phyloP scores from a whole-genome alignment of 2,113 vertebrate species.

The Chlamydotis undulata region DNA sequence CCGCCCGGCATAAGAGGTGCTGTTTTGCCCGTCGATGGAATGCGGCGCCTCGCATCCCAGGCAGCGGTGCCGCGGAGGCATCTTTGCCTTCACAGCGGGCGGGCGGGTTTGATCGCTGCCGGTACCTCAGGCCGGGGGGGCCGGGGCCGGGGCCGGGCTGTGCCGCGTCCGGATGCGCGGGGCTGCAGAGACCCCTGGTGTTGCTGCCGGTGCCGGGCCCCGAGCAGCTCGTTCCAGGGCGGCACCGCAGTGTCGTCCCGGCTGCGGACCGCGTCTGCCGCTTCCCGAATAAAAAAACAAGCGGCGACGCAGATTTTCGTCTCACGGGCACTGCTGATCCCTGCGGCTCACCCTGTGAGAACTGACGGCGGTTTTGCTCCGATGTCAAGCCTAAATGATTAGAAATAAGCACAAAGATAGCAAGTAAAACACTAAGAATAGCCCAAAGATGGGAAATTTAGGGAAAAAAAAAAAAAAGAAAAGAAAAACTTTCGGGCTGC shows the following conservation, averaged over 20 bases:
- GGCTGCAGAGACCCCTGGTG: conserved; percentile 29
- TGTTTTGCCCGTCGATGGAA: no score
- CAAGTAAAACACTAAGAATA: not conserved
- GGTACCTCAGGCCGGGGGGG: fast-evolving
- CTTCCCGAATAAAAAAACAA: no score
- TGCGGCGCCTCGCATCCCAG: fast-evolving
- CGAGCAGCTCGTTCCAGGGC: fast-evolving
- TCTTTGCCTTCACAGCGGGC: no score
- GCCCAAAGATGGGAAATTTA: no score
- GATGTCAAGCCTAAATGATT: not conserved
- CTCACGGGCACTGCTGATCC: no score
- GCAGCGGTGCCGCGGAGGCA: not conserved
- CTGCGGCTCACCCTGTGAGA: fast-evolving
- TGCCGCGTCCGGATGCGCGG: not conserved
- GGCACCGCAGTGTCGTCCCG: not conserved
- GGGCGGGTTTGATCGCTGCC: fast-evolving
- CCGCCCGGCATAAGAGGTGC: no score
- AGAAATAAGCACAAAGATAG: not conserved
- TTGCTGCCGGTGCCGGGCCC: not conserved
- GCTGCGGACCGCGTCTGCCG: not conserved
- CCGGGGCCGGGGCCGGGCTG: no score
- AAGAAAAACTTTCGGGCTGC: no score
- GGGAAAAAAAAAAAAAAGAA: no score
- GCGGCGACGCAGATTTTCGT: not conserved
- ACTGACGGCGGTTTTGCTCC: not conserved